Conservation (phyloP, 64 coral and sea anemone genomes). For the Pocillopora verrucosa region DNA sequence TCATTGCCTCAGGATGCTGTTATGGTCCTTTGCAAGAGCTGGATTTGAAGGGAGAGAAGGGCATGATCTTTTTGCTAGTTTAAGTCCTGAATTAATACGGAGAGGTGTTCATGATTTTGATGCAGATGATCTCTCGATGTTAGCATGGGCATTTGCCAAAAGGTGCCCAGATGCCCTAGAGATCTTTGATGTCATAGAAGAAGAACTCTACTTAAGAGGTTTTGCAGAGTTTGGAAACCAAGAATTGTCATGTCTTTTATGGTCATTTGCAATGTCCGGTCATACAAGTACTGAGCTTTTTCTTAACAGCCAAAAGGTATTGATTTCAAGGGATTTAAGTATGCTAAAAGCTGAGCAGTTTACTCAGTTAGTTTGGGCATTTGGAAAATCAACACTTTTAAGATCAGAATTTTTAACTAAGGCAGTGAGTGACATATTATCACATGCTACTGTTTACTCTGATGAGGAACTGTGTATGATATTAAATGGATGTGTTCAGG, state of each 20-base stretch:
- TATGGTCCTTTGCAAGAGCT: not conserved
- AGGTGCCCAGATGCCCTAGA: not conserved
- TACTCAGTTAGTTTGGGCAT: constrained; percentile 25
- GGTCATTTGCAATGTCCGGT: constrained; percentile 22
- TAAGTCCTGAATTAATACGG: constrained; percentile 8
- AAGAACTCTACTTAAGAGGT: constrained; percentile 7
- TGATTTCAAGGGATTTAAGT: constrained; percentile 11
- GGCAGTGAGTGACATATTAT: not conserved
- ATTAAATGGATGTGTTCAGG: not conserved
- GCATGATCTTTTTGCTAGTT: not conserved
- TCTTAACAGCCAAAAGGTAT: constrained; percentile 1
- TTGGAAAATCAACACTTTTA: not conserved
- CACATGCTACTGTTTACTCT: not conserved
- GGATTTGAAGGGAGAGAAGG: not conserved
- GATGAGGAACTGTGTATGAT: constrained; percentile 25
- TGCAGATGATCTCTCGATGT: not conserved
- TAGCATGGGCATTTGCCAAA: constrained; percentile 32
- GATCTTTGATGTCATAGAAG: constrained; percentile 28
- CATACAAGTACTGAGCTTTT: constrained; percentile 9
- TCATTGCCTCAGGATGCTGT: not conserved
- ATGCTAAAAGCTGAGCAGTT: constrained; percentile 28
- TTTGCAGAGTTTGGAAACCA: constrained; percentile 15
- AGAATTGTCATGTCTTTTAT: constrained; percentile 17
- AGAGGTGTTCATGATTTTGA: constrained; percentile 39
- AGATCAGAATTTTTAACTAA: not conserved